Evolutionary conservation across 2,888 invertebrate genomes (phyloP), one percentile per base, ranked within the genome.

Genomic region (Amaurobius ferox): DNA sequence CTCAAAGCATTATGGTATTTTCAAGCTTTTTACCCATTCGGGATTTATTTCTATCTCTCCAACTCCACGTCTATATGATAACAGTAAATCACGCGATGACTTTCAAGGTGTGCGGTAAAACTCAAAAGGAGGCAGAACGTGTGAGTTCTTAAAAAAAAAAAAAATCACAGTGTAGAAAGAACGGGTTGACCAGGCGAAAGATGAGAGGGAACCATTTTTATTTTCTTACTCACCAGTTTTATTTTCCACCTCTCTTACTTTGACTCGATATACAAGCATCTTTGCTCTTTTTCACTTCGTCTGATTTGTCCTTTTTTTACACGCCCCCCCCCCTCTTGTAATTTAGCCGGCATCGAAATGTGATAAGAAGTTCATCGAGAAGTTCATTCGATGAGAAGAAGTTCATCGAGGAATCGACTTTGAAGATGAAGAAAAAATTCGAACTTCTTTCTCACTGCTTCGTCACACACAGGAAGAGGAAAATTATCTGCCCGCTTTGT

Each of bases 401-500:
- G 55, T 23, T 55, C 55, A 55, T 23, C 19, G 19, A 5, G 55
- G 55, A 16, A 23, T 23, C 16, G n/a, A 23, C 55, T 55, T 23
- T 11, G 16, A 23, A 55, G 23, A 44, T 16, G 23, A 55, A 55
- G 23, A 55, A 55, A 55, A 44, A 16, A 55, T 6, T 16, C 16
- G 19, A 55, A 55, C 35, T 23, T 55, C 23, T 3, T n/a, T n/a
- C n/a, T 39, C 40, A 28, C 73, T 78, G 40, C 74, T 55, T 55
- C 81, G 81, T 76, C 68, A 74, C 55, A 55, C 81, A 81, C 74
- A 81, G 74, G 81, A 81, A 81, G 73, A 73, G 32, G 80, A 81
- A 73, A 81, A 81, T 81, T 81, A 81, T 70, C 61, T 81, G 81
- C 68, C 70, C 68, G 81, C 74, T 81, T 74, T 81, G 80, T 81